Percentiles rank a stretch among this genome's conserved stretches.
Evolutionary conservation across 1,140 invertebrate species (phyloP).

Genomic region (Calycopis cecrops): DNA sequence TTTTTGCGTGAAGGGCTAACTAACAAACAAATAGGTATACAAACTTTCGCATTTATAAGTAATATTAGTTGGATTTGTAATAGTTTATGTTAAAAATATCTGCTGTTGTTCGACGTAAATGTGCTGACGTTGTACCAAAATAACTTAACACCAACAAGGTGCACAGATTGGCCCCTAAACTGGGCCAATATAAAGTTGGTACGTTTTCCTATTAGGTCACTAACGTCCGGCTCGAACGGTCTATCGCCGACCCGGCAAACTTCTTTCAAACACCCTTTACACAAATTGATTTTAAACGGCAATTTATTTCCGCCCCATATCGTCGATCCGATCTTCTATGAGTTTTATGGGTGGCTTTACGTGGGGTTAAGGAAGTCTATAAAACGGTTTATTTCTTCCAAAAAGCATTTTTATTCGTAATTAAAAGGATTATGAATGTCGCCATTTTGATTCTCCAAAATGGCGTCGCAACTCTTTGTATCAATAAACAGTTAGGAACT

Average conservation of each 20-base stretch:
- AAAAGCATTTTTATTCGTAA: conserved; percentile 30
- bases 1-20: too few species aligned
- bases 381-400: conserved; percentile 69
- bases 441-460: background rate
- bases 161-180: too few species aligned
- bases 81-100: too few species aligned
- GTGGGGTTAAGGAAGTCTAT: conserved; percentile 67
- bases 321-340: conserved; percentile 69
- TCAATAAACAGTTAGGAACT: conserved; percentile 26
- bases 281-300: conserved; percentile 75
- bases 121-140: too few species aligned
- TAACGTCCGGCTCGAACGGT: too few species aligned
- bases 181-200: too few species aligned
- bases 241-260: conserved; percentile 26
- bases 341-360: conserved; percentile 70
- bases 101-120: too few species aligned
- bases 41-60: too few species aligned
- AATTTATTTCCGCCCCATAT: conserved; percentile 73
- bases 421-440: conserved; percentile 6
- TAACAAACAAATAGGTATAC: too few species aligned
- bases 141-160: too few species aligned
- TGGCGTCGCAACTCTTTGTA: background rate
- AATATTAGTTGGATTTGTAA: too few species aligned
- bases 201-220: too few species aligned
- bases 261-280: conserved; percentile 56